phyloP scores from a whole-genome alignment of 2,113 vertebrate species.

The Ophthalmolycus amberensis region DNA sequence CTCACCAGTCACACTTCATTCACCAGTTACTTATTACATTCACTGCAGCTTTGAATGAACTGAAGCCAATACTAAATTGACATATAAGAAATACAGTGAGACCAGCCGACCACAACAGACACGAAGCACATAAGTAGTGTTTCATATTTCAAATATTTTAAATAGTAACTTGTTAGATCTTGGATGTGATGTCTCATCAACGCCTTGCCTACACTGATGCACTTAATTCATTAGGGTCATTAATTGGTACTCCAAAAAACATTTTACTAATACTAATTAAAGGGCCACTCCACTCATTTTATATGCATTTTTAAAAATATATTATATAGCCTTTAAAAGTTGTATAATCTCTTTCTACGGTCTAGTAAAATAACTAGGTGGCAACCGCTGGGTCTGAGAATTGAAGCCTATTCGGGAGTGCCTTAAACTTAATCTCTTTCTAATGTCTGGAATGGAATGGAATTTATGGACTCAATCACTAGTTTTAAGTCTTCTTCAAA shows the following conservation, averaged over 20 bases:
- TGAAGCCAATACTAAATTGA: not conserved
- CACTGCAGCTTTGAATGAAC: not conserved
- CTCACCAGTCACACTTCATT: not conserved
- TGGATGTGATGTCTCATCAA: not conserved
- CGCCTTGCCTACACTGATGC: not conserved
- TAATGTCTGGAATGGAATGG: no score
- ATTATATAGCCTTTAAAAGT: not conserved
- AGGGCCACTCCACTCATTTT: not conserved
- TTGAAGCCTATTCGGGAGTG: not conserved
- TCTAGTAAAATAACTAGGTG: no score
- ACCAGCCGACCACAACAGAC: not conserved
- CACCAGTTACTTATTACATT: not conserved
- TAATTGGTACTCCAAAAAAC: no score
- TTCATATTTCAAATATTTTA: not conserved
- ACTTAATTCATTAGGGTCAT: no score
- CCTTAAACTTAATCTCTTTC: not conserved
- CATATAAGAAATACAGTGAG: slow-evolving; percentile 1
- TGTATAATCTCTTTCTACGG: not conserved
- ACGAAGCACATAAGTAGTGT: not conserved
- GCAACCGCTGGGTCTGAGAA: not conserved
- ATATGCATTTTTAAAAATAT: not conserved
- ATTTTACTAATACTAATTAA: not conserved
- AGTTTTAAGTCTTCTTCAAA: no score
- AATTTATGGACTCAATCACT: no score
- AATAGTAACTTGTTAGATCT: not conserved